Base-by-base conservation (phyloP, 2,888 invertebrate species). In the Ochropleura leucogaster region DNA sequence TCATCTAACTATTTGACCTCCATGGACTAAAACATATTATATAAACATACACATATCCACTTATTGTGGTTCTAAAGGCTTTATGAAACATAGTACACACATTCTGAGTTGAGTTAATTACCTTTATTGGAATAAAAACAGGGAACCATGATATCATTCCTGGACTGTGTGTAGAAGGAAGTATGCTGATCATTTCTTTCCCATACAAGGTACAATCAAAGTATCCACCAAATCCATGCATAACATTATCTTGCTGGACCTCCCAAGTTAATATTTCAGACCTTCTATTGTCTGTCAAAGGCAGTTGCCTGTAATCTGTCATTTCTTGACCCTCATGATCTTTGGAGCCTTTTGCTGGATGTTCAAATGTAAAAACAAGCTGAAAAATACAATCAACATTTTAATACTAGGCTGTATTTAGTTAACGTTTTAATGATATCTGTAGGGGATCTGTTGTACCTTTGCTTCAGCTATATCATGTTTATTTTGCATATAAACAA, bases 61-160 rank as follows among this genome's bases (percentile, higher is more conserved):
- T n/a, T 44, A 14, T 68, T 10, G 14, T 68, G 14, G 7, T 9
- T 30, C 12, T 64, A 20, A 62, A 30, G 14, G 5, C n/a, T 42
- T 49, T 18, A 46, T n/a, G 20, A 18, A 20, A 46, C 18, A 18
- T 46, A 66, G 12, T 14, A 7, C 20, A 30, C 30, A 30, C 40
- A 20, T 3, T 77, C 18, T 7, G 9, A 18, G 8, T 71, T 30
- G 16, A 4, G 2, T 68, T 40, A 42, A 94, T 94, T 95, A 98
- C 98, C 95, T 97, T 97, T 64, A 99, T 97, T 12, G 99, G 99
- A 91, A 99, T 99, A 88, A 98, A 98, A 83, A 99, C 98, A 9
- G 99, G 99, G 93, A 99, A 99, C 99, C 99, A 99, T 80, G 99
- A 99, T 90, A 99, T 98, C 99, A 99, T 99, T 86, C 98, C 98